Conservation (phyloP, 2,113 vertebrate genomes). For the Gymnogyps californianus region DNA sequence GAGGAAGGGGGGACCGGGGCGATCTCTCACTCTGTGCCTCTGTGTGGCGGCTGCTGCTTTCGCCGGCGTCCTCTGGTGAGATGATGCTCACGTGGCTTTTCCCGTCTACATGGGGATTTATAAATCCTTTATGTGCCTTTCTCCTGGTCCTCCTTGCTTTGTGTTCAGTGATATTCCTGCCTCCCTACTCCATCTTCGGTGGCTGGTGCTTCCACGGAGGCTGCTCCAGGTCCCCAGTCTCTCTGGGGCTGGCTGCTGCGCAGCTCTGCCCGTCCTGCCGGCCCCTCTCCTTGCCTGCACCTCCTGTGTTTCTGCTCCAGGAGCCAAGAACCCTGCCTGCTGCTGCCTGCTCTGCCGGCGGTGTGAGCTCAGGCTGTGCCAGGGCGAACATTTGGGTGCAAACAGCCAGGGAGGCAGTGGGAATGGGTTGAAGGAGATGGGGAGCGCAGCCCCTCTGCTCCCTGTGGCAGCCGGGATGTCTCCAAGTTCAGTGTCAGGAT, state of each 20-base stretch:
- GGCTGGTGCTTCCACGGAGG: background rate
- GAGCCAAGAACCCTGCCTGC: background rate
- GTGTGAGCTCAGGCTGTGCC: background rate
- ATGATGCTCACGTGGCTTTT: background rate
- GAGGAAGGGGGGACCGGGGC: background rate
- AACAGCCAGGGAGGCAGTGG: background rate
- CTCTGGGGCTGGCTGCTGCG: background rate
- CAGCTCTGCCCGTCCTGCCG: background rate
- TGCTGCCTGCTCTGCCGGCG: background rate
- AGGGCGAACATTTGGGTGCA: background rate
- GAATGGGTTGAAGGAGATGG: background rate
- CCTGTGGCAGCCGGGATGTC: background rate
- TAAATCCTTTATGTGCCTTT: background rate
- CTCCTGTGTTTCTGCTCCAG: background rate
- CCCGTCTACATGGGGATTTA: rapidly evolving
- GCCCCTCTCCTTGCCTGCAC: background rate
- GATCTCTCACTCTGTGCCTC: background rate
- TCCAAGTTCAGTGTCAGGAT: background rate
- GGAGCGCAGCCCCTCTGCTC: too few relatives aligned
- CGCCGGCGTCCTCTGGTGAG: background rate
- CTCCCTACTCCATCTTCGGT: background rate
- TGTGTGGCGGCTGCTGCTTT: rapidly evolving
- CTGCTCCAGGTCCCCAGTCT: background rate
- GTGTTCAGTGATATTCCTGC: background rate
- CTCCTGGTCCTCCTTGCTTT: background rate